Evolutionary conservation across 2,888 invertebrate species (phyloP), one percentile per base, ranked within the genome.

Genomic region (Euzophera pinguis): DNA sequence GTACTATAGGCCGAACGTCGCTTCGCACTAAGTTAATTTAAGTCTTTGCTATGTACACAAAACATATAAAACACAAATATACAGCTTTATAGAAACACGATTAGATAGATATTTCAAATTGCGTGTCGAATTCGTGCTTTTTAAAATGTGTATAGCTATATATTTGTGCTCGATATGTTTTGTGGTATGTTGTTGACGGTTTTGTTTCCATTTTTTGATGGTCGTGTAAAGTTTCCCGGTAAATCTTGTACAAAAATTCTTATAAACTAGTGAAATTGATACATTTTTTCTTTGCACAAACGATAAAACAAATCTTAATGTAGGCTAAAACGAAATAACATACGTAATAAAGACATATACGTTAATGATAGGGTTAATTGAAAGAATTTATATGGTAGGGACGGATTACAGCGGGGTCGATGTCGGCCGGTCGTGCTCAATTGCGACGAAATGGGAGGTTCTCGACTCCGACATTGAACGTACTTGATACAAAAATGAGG

Each of bases 271-370:
- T 76, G 59, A 73, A 77, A 69, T 69, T 67, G 52, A 59, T 16
- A 53, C 54, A 66, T 60, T 81, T 79, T 73, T 79, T 73, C 74
- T 82, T 86, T 85, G 88, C 88, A 88, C 88, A 85, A 88, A 84
- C 71, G 65, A 72, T 53, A 67, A 70, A 67, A 57, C 52, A 69
- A 67, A 55, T 65, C 60, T 81, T 79, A 78, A 78, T 78, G 69
- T 78, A 78, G 77, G 76, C 84, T 84, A 86, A 75, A 84, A 81
- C 78, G 84, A 84, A 88, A 86, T 87, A 84, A 90, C 84, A 90
- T 90, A 90, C 89, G 89, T 90, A 90, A 90, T 84, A 87, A 90
- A 90, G 89, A 90, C 89, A 90, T 90, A 90, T 90, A 90, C 90
- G 84, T 81, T 86, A 88, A 81, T 79, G 77, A 78, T 89, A 88